Conservation (phyloP, 2,113 vertebrate genomes). For the Pipa parva region DNA sequence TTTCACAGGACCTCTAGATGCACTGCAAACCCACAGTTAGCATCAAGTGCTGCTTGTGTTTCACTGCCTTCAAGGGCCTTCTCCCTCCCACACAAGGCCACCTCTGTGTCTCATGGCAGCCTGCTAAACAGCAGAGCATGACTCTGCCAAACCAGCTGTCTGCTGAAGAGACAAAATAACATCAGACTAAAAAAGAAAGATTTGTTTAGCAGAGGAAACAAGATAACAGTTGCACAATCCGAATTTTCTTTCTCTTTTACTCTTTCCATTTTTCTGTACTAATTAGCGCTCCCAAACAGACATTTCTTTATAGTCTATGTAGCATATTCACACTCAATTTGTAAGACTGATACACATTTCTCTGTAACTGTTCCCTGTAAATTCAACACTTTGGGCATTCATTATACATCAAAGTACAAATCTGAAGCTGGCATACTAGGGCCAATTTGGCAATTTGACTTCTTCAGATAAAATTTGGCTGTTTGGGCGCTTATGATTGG, state of each 20-base stretch:
- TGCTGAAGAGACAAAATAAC: conserved; percentile 46
- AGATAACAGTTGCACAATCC: neutral
- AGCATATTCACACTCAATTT: too few relatives aligned
- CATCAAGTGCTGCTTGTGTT: conserved; percentile 19
- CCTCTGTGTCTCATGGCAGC: conserved; percentile 16
- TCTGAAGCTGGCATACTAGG: too few relatives aligned
- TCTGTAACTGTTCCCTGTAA: too few relatives aligned
- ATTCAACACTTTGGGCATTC: too few relatives aligned
- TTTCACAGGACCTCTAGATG: conserved; percentile 69
- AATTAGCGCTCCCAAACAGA: neutral
- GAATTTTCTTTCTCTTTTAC: neutral
- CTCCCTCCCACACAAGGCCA: conserved; percentile 16
- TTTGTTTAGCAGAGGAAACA: neutral
- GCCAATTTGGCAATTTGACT: too few relatives aligned
- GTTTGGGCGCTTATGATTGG: too few relatives aligned
- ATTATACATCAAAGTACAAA: too few relatives aligned
- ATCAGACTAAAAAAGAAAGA: neutral
- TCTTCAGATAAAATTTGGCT: too few relatives aligned
- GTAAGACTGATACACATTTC: too few relatives aligned
- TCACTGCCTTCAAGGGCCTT: conserved; percentile 23
- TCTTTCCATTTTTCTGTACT: too few relatives aligned
- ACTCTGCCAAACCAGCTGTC: conserved; percentile 52
- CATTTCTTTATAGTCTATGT: neutral
- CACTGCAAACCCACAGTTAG: conserved; percentile 52
- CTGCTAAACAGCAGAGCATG: neutral